Conservation (phyloP, 2,797 vertebrate genomes). For the Eurystomus glaucurus region DNA sequence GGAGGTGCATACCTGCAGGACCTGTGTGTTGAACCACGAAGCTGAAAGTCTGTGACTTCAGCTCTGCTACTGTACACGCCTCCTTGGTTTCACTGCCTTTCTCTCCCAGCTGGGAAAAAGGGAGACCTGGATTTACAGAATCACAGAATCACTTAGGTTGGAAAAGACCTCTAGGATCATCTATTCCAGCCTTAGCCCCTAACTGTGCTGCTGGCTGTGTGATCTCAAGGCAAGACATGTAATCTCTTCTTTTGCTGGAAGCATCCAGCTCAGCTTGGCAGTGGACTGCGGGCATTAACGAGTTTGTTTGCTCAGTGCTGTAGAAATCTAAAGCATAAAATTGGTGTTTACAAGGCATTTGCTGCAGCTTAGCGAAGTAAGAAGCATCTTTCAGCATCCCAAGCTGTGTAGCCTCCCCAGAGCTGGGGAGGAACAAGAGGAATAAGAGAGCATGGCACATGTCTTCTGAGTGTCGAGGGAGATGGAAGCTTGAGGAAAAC, state of each 20-base stretch:
- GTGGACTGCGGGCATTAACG: slow-evolving; percentile 3
- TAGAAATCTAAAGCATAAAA: slow-evolving; percentile 42
- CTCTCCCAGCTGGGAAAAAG: not conserved
- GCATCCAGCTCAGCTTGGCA: slow-evolving; percentile 3
- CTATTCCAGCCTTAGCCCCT: not conserved
- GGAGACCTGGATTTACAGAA: not conserved
- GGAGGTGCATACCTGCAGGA: fast-evolving
- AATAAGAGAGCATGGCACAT: not conserved
- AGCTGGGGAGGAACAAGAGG: not conserved
- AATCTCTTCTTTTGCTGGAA: slow-evolving; percentile 38
- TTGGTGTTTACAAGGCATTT: slow-evolving; percentile 41
- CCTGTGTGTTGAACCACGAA: not conserved
- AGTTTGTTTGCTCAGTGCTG: slow-evolving; percentile 21
- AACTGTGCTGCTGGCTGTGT: not conserved
- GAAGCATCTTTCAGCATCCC: not conserved
- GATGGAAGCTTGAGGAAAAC: not conserved
- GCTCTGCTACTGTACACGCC: fast-evolving
- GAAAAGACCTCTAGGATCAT: too few relatives aligned
- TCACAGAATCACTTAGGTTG: too few relatives aligned
- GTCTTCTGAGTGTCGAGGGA: not conserved
- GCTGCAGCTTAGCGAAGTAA: slow-evolving; percentile 3
- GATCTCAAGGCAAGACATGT: not conserved
- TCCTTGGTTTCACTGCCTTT: not conserved
- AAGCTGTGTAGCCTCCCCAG: not conserved
- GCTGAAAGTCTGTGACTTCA: not conserved